Conservation (phyloP, 2,113 vertebrate species). For the Platichthys flesus region DNA sequence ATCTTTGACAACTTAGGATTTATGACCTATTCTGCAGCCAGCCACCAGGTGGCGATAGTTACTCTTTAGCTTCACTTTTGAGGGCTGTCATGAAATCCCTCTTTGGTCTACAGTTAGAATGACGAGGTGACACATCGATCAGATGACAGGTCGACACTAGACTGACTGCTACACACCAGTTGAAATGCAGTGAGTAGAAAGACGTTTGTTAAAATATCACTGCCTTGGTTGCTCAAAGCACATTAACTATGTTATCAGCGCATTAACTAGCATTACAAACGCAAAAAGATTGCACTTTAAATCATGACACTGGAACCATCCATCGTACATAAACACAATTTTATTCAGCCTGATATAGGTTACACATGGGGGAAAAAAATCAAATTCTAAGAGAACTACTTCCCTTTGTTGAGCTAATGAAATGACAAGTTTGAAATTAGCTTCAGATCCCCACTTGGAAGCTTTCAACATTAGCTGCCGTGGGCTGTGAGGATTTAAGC, state of each 20-base stretch:
- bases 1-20: too few species aligned
- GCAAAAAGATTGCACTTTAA: not conserved
- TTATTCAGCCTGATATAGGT: constrained; percentile 77
- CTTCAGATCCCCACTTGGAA: constrained; percentile 56
- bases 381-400: constrained; percentile 69
- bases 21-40: too few species aligned
- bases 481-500: constrained; percentile 61
- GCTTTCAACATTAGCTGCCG: constrained; percentile 58
- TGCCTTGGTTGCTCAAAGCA: not conserved
- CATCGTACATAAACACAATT: constrained; percentile 77
- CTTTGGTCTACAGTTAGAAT: too few species aligned
- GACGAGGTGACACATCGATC: too few species aligned
- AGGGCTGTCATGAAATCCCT: too few species aligned
- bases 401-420: constrained; percentile 75
- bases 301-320: constrained; percentile 35
- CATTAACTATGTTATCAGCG: not conserved
- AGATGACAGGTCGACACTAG: too few species aligned
- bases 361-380: constrained; percentile 63
- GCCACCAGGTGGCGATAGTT: too few species aligned
- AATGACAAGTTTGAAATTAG: constrained; percentile 67
- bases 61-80: too few species aligned
- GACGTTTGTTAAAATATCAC: not conserved
- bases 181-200: too few species aligned
- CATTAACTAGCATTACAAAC: not conserved
- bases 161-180: too few species aligned